Base-by-base conservation (phyloP, 2,797 vertebrate species). In the Acanthurus tractus region DNA sequence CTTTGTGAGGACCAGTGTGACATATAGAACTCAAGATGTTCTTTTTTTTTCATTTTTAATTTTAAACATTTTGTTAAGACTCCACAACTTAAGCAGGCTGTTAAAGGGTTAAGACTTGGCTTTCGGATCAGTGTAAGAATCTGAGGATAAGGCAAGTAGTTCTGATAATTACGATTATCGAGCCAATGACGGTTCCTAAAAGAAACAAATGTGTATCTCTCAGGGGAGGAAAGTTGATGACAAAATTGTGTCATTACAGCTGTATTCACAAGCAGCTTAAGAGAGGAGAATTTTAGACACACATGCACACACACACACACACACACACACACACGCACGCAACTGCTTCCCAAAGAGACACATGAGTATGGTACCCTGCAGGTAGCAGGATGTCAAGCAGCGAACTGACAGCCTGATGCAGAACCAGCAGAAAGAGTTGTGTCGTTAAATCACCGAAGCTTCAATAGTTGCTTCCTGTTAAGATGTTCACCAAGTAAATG, bases 371-470 rank as follows among this genome's bases (percentile, higher is more conserved):
- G 42, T 54, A 50, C 75, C 55, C 87, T 82, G 83, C 84, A 89
- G 84, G 83, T 82, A 84, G 72, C 79, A 79, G 78, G 76, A 70
- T 67, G 70, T 70, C 81, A 63, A 59, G 65, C 70, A 63, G 81
- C 0, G 71, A 88, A 34, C 36, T 58, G 63, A 76, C 70, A 81
- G 58, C 38, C 66, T 81, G 70, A 10, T 61, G 12, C 76, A 57
- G 72, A 79, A 71, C 53, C 62, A 74, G 67, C 36, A 63, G 57
- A 55, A 73, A 76, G 23, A 82, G 20, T 74, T 64, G 52, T 80
- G 82, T 82, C 74, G 76, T 86, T 78, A 86, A 86, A 81, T 84
- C 69, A 22, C 70, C 75, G 83, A 87, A 85, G 80, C 84, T 40
- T 83, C 71, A 64, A 77, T 48, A 75, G 83, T 74, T 74, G 77